Percentiles rank a stretch among this genome's conserved stretches.
phyloP scores from a whole-genome alignment of 2,113 vertebrate genomes.

The Polypterus senegalus region DNA sequence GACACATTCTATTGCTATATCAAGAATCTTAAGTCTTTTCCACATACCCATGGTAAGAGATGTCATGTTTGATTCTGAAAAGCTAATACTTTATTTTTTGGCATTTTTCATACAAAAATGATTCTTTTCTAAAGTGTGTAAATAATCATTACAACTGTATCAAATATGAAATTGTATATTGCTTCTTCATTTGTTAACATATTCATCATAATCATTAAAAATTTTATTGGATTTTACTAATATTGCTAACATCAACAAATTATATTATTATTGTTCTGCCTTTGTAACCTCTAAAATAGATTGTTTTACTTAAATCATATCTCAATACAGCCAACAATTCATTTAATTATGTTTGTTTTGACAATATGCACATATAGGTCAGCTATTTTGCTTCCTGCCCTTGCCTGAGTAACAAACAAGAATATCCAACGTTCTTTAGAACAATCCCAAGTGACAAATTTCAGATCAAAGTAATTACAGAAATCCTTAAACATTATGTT shows the following conservation, averaged over 20 bases:
- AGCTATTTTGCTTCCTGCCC: background rate
- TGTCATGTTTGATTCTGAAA: no score
- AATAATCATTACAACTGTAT: background rate
- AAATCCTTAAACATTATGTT: background rate
- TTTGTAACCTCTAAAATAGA: background rate
- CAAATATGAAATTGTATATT: background rate
- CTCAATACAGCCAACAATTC: background rate
- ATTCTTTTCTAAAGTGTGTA: background rate
- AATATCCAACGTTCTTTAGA: background rate
- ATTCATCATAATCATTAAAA: background rate
- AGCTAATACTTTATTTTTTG: background rate
- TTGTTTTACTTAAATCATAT: background rate
- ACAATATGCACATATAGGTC: background rate
- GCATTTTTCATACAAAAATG: background rate
- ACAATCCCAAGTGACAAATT: conserved; percentile 5
- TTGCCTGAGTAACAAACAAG: background rate
- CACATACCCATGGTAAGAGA: conserved; percentile 6
- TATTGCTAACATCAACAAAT: no score
- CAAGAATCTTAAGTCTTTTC: conserved; percentile 5
- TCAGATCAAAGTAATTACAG: background rate
- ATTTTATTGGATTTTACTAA: no score
- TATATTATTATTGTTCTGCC: no score
- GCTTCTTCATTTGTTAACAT: background rate
- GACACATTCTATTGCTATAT: conserved; percentile 7
- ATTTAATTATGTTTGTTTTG: background rate